Conservation (phyloP, 2,113 vertebrate genomes). For the Turnix velox region DNA sequence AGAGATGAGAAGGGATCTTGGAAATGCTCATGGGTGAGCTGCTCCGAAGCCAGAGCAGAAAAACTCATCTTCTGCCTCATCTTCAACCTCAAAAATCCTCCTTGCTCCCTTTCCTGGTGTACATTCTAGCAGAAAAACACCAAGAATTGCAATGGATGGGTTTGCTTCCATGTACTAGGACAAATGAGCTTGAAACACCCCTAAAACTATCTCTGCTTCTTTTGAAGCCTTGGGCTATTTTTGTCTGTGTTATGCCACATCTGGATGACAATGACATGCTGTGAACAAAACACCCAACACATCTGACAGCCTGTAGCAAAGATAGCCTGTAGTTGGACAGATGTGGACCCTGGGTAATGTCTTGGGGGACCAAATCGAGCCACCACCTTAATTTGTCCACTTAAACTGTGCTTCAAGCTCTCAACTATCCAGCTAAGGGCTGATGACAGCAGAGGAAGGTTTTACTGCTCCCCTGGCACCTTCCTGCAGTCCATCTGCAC, state of each 20-base stretch:
- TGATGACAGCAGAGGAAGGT: accelerated
- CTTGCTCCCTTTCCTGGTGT: background rate
- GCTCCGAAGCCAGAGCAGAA: background rate
- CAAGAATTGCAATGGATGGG: accelerated
- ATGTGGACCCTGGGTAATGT: background rate
- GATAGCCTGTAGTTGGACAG: background rate
- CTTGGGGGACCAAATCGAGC: background rate
- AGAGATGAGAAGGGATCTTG: background rate
- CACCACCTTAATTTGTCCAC: background rate
- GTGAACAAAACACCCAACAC: background rate
- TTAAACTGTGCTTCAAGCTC: background rate
- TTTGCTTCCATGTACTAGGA: background rate
- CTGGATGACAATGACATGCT: background rate
- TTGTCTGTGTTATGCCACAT: accelerated
- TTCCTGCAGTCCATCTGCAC: background rate
- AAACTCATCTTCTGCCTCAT: background rate
- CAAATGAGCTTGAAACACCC: background rate
- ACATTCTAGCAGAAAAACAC: accelerated
- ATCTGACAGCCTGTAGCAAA: background rate
- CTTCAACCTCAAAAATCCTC: background rate
- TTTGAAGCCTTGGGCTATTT: background rate
- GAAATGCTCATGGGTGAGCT: background rate
- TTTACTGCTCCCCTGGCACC: background rate
- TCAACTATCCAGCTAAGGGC: background rate
- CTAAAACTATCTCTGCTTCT: accelerated